Conservation (phyloP, 2,888 invertebrate genomes). For the Tineola bisselliella region DNA sequence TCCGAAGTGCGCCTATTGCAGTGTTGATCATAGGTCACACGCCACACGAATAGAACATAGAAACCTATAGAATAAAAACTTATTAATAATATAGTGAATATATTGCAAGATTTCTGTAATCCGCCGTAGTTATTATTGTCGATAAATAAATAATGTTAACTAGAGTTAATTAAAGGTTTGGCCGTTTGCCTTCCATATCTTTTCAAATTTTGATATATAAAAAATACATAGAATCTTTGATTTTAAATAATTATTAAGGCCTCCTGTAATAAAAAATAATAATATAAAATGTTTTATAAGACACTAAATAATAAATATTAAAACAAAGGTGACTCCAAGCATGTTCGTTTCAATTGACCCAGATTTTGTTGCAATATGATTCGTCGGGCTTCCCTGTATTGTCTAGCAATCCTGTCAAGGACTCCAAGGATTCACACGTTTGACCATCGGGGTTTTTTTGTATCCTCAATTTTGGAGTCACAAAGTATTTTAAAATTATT, state of each 20-base stretch:
- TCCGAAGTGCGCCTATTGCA: slow-evolving; percentile 54
- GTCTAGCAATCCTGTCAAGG: slow-evolving; percentile 31
- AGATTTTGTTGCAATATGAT: slow-evolving; percentile 27
- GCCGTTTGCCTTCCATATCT: no score
- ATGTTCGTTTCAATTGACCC: slow-evolving; percentile 40
- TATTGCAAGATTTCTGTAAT: neutral
- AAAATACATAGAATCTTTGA: no score
- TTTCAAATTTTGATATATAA: no score
- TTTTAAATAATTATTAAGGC: no score
- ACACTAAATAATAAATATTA: no score
- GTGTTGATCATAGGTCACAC: slow-evolving; percentile 31
- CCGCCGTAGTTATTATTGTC: no score
- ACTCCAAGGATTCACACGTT: slow-evolving; percentile 21
- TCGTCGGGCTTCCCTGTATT: slow-evolving; percentile 9
- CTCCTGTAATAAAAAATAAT: no score
- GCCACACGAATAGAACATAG: slow-evolving; percentile 15
- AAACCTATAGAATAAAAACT: neutral
- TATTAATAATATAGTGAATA: neutral
- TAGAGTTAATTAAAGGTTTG: no score
- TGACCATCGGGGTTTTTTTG: slow-evolving; percentile 11
- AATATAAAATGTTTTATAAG: no score
- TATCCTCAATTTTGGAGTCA: neutral
- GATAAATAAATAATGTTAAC: no score
- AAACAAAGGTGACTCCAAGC: slow-evolving; percentile 20
- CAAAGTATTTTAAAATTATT: no score